These are phyloP conservation scores for Brachystomella parvula DNA, from an alignment of 1,140 invertebrate species.

Conservation along the genomic window DNA sequence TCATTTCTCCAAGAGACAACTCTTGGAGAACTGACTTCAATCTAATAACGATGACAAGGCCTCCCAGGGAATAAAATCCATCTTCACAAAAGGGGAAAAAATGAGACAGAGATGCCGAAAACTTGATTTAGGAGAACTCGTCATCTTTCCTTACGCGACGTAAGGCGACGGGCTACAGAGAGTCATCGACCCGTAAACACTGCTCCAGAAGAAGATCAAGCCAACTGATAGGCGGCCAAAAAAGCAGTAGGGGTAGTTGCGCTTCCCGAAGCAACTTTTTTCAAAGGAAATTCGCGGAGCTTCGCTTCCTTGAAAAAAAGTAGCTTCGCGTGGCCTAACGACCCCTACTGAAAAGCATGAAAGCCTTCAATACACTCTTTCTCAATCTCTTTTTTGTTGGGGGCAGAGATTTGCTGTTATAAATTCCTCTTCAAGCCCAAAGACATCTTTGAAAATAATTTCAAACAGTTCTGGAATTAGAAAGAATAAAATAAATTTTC, in stretches of 20 bases:
- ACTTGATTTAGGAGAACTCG: slow-evolving; percentile 6
- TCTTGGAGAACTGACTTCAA: not conserved
- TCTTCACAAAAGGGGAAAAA: not conserved
- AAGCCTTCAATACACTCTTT: not conserved
- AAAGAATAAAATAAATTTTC: not conserved
- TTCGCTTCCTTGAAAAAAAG: not conserved
- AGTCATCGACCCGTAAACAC: slow-evolving; percentile 10
- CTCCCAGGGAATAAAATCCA: slow-evolving; percentile 5
- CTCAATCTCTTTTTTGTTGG: not conserved
- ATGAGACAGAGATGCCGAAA: not conserved
- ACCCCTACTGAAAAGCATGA: not conserved
- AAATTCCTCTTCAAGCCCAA: no score
- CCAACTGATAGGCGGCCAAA: not conserved
- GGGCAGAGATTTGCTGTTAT: not conserved
- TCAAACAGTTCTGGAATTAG: not conserved
- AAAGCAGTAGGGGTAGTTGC: no score
- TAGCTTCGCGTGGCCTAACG: not conserved
- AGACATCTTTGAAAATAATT: no score
- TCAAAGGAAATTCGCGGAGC: not conserved
- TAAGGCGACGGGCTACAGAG: not conserved
- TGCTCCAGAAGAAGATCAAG: not conserved
- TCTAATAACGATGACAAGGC: slow-evolving; percentile 5
- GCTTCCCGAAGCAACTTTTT: not conserved
- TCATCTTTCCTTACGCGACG: slow-evolving; percentile 1
- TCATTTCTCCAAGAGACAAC: not conserved